Conservation (phyloP, 2,888 invertebrate species). For the Zonitis immaculata region DNA sequence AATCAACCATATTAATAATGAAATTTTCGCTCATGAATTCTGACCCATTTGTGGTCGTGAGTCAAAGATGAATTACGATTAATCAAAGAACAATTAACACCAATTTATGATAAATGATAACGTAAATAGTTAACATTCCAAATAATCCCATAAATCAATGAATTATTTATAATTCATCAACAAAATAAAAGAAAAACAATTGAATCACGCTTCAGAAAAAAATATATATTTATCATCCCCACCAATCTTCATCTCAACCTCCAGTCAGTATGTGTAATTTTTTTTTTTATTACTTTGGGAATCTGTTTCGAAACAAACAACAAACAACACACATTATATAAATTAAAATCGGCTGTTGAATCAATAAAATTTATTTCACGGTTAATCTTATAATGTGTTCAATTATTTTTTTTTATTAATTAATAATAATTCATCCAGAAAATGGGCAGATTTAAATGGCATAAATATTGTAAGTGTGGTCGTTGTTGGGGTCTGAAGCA, state of each 20-base stretch:
- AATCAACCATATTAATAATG: background rate
- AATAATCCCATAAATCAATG: background rate
- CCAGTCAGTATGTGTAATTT: background rate
- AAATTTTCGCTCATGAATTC: background rate
- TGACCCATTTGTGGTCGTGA: background rate
- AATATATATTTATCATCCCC: background rate
- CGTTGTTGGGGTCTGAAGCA: conserved; percentile 30
- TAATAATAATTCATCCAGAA: conserved; percentile 4
- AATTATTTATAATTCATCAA: background rate
- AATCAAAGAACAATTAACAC: too few species aligned
- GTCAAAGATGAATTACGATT: too few species aligned
- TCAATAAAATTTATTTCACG: background rate
- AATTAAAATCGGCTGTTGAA: background rate
- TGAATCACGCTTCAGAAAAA: background rate
- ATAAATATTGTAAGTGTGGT: conserved; percentile 35
- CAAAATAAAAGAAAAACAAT: too few species aligned
- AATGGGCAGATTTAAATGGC: conserved; percentile 34
- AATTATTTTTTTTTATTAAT: too few species aligned
- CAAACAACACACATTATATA: too few species aligned
- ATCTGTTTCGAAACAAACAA: background rate
- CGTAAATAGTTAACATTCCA: background rate
- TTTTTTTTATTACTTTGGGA: background rate
- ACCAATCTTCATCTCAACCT: background rate
- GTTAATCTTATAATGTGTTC: background rate
- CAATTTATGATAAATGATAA: too few species aligned